Conservation (phyloP, 2,797 vertebrate species). For the Danio choprae region DNA sequence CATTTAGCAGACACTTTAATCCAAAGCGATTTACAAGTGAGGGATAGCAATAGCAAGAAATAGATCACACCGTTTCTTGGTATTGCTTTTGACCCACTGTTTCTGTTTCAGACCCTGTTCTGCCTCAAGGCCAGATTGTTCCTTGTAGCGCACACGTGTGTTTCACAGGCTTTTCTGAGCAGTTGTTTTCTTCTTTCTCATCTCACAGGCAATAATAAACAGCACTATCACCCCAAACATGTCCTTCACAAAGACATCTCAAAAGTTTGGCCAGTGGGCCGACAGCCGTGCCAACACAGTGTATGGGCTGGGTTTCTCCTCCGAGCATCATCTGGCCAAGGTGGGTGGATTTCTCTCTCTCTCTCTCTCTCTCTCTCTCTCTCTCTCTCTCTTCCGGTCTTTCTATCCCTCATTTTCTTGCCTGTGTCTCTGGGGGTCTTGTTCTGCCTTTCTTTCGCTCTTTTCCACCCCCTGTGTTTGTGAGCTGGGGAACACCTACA, state of each 20-base stretch:
- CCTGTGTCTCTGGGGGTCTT: constrained; percentile 34
- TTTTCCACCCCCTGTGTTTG: constrained; percentile 49
- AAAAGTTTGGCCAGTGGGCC: constrained; percentile 99
- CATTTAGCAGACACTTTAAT: no score
- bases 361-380: constrained; percentile 22
- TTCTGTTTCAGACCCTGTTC: not conserved
- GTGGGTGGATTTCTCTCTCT: constrained; percentile 71
- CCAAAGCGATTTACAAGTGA: no score
- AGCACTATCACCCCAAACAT: constrained; percentile 99
- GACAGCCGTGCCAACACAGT: constrained; percentile 98
- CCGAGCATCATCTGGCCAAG: constrained; percentile 93
- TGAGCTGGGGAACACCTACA: constrained; percentile 64
- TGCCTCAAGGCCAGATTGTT: not conserved
- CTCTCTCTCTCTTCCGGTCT: constrained; percentile 13
- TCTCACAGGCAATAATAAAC: constrained; percentile 97
- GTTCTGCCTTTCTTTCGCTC: constrained; percentile 37
- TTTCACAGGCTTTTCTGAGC: constrained; percentile 19
- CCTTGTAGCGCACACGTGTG: not conserved
- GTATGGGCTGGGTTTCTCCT: constrained; percentile 97
- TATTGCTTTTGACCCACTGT: not conserved
- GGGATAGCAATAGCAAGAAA: no score
- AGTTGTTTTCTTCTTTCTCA: constrained; percentile 38
- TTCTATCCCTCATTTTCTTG: constrained; percentile 22
- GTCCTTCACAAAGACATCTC: constrained; percentile 99
- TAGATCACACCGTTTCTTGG: not conserved